phyloP scores from a whole-genome alignment of 2,113 vertebrate genomes.

The Boleophthalmus pectinirostris region DNA sequence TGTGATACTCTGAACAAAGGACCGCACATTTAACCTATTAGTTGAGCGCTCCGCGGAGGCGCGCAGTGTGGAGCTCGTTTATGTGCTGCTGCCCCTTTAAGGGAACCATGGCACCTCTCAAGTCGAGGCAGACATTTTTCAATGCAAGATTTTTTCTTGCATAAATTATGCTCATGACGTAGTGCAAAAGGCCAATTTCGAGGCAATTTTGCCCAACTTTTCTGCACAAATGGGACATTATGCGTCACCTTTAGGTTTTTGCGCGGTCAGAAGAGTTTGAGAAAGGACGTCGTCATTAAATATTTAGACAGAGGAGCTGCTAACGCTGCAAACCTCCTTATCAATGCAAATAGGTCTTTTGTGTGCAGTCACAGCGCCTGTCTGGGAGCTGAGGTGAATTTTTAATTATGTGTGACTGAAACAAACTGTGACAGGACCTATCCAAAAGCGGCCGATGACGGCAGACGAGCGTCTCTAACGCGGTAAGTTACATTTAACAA shows the following conservation, averaged over 20 bases:
- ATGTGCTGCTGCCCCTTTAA: constrained; percentile 75
- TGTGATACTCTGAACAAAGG: background rate
- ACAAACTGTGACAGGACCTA: constrained; percentile 78
- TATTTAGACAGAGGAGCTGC: constrained; percentile 74
- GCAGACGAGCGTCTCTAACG: constrained; percentile 63
- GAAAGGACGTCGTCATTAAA: constrained; percentile 73
- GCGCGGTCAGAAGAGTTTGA: constrained; percentile 50
- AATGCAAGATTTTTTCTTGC: constrained; percentile 90
- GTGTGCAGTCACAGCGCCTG: constrained; percentile 79
- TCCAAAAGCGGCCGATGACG: constrained; percentile 61
- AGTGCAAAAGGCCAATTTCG: constrained; percentile 90
- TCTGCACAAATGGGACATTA: constrained; percentile 52
- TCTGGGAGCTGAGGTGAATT: constrained; percentile 85
- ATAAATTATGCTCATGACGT: constrained; percentile 99
- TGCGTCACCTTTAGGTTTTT: constrained; percentile 52
- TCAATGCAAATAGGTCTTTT: constrained; percentile 86
- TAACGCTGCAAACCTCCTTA: constrained; percentile 77
- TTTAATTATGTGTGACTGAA: constrained; percentile 81
- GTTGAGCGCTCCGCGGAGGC: background rate
- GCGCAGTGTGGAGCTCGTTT: background rate
- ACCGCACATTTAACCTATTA: background rate
- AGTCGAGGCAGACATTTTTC: constrained; percentile 80
- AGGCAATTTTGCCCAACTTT: constrained; percentile 76
- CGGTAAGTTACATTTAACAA: constrained; percentile 76
- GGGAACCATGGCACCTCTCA: constrained; percentile 72